Evolutionary conservation across 2,113 vertebrate genomes (phyloP).

Genomic region (Bungarus multicinctus): DNA sequence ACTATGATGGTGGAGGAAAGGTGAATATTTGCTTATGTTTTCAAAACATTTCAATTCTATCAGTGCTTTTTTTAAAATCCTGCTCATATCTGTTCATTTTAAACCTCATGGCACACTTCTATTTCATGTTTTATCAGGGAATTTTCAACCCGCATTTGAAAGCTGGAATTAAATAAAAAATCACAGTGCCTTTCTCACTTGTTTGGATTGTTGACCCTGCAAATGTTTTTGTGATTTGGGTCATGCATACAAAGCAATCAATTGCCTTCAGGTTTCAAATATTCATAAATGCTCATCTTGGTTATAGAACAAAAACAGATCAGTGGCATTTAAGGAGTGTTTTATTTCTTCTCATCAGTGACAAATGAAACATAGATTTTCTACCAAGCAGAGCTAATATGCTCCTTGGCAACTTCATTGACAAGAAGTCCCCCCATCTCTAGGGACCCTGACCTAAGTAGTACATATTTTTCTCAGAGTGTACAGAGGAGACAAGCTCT

Average conservation of each 20-base stretch:
- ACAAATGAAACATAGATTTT: neutral
- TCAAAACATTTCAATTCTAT: no score
- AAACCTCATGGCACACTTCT: neutral
- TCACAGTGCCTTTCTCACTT: neutral
- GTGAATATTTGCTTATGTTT: neutral
- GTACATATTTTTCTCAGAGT: neutral
- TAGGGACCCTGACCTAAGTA: neutral
- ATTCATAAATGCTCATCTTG: neutral
- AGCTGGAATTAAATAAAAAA: neutral
- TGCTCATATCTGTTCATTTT: neutral
- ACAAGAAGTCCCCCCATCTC: neutral
- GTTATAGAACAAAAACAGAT: rapidly evolving
- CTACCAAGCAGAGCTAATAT: neutral
- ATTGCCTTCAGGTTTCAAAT: neutral
- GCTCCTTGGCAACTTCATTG: neutral
- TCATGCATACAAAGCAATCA: neutral
- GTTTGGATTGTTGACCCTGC: neutral
- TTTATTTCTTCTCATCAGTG: neutral
- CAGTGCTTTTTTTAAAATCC: neutral
- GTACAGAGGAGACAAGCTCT: neutral
- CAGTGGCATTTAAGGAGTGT: neutral
- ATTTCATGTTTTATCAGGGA: neutral
- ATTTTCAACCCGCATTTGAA: neutral
- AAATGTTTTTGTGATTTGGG: neutral
- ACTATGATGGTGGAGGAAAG: neutral